Base-by-base conservation (phyloP, 1,140 invertebrate genomes). In the Macrobrachium rosenbergii region DNA sequence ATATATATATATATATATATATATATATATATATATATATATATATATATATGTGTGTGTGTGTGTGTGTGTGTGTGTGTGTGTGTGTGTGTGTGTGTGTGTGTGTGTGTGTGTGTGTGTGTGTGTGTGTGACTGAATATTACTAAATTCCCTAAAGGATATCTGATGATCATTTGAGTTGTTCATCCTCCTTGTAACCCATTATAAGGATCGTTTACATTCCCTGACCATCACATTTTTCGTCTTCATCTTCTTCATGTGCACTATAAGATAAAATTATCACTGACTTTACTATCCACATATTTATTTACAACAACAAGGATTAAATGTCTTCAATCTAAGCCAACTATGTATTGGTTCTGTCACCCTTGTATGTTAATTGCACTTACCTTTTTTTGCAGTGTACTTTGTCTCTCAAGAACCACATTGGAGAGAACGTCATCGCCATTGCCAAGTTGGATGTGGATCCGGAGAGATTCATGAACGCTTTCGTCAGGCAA, bases 371-470 rank as follows among this genome's bases (percentile, higher is more conserved):
- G 28, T 52, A 52, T 52, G 45, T 52, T 58, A n/a, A 17, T 73
- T 67, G 3, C 23, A 14, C 19, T 78, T 43, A 62, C 75, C 14
- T 52, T 17, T 52, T 17, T 37, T 37, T 37, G 11, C 77, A 89
- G 88, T 89, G 88, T 43, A 85, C 81, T 21, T 60, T 90, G 63
- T 63, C 73, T 5, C 78, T 82, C n/a, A 82, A 89, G 45, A 73
- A 90, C 52, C 79, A 90, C 69, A 76, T 90, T 14, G 89, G 85
- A 43, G 88, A 90, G 81, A 90, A 90, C 77, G 79, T 88, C 60
- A 90, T 89, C 59, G 64, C 89, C 63, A 43, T 88, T 23, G 83
- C 86, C 2, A 76, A 89, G 58, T 64, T 89, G n/a, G 59, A 58
- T 3, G 63, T 87, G 5, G 82, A 87, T 14, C 83, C 78, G 2